Conservation (phyloP, 2,888 invertebrate genomes). For the Nezara viridula region DNA sequence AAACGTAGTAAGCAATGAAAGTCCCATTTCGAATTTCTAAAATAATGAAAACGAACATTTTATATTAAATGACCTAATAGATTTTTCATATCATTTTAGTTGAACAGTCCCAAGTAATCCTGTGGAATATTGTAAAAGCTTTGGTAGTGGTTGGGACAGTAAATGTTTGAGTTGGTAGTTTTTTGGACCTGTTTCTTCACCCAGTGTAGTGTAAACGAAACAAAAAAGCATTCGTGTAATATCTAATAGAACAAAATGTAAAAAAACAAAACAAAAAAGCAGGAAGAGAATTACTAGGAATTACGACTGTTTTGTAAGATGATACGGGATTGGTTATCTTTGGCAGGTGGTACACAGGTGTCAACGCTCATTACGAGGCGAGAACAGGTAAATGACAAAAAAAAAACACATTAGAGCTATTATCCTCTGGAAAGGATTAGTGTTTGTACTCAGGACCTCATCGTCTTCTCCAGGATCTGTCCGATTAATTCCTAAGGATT, state of each 20-base stretch:
- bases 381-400: conserved; percentile 23
- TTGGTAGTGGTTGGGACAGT: not conserved
- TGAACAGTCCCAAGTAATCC: no score
- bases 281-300: not conserved
- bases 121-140: not conserved
- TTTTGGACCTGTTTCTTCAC: not conserved
- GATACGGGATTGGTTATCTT: not conserved
- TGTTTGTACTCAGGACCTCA: conserved; percentile 35
- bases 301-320: not conserved
- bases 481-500: not conserved
- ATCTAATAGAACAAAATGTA: not conserved
- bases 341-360: not conserved
- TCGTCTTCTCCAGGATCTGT: not conserved
- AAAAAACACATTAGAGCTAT: not conserved
- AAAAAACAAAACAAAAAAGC: not conserved
- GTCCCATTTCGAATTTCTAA: no score
- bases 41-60: no score
- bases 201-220: not conserved
- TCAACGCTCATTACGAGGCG: not conserved
- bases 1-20: no score
- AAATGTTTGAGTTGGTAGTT: not conserved
- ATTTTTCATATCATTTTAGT: no score
- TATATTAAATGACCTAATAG: no score
- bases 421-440: not conserved
- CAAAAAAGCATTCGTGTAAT: not conserved